Conservation (phyloP, 2,113 vertebrate genomes). For the Tachycineta bicolor region DNA sequence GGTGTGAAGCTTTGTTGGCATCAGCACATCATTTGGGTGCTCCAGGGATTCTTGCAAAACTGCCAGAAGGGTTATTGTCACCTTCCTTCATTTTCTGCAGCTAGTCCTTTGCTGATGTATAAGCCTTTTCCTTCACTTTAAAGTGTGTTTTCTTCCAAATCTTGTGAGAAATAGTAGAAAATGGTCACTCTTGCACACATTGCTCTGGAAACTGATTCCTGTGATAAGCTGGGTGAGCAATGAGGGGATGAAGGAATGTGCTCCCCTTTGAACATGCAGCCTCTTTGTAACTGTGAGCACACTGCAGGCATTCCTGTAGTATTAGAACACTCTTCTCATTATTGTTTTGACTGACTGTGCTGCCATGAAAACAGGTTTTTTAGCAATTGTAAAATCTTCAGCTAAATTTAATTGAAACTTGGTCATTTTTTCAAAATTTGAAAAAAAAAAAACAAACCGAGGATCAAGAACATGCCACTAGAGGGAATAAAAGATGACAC, state of each 20-base stretch:
- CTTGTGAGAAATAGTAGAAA: neutral
- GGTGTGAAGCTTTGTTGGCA: neutral
- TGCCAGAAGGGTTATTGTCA: neutral
- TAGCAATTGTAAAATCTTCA: neutral
- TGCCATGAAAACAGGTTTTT: neutral
- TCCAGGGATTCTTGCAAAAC: neutral
- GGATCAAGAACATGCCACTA: neutral
- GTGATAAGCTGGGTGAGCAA: neutral
- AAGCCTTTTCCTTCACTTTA: neutral
- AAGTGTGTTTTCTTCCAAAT: neutral
- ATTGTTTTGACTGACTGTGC: neutral
- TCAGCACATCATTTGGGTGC: rapidly evolving
- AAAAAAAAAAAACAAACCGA: neutral
- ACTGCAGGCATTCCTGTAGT: neutral
- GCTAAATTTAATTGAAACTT: neutral
- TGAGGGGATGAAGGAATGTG: neutral
- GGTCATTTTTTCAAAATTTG: neutral
- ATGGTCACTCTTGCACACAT: rapidly evolving
- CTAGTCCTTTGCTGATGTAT: rapidly evolving
- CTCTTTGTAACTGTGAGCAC: neutral
- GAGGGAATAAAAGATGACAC: neutral
- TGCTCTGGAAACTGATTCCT: neutral
- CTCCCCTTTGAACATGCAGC: neutral
- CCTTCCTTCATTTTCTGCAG: neutral
- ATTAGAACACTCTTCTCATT: neutral